Percentiles rank a stretch among this genome's conserved stretches.
Evolutionary conservation across 2,888 invertebrate species (phyloP).

Genomic region (Coenonympha glycerion): DNA sequence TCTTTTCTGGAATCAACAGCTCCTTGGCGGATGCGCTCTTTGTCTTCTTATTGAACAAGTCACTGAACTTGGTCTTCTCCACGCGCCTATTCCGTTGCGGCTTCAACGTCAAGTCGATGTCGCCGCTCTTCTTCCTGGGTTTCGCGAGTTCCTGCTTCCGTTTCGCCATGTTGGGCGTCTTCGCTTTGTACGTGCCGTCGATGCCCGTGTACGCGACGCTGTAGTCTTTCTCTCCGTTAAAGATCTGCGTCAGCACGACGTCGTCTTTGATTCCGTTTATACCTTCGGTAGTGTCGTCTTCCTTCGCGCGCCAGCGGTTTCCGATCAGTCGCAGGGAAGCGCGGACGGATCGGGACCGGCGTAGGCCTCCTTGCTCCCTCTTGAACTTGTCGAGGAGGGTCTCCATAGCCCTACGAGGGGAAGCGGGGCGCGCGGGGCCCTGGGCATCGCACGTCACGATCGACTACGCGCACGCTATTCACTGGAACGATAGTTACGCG

Average conservation of each 20-base stretch:
- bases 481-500: slow-evolving; percentile 66
- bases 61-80: slow-evolving; percentile 66
- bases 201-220: slow-evolving; percentile 63
- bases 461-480: slow-evolving; percentile 71
- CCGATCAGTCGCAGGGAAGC: slow-evolving; percentile 81
- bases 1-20: slow-evolving; percentile 63
- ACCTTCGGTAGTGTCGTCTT: slow-evolving; percentile 53
- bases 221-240: slow-evolving; percentile 60
- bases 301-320: slow-evolving; percentile 75
- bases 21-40: slow-evolving; percentile 66
- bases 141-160: slow-evolving; percentile 52
- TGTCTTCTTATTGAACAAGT: slow-evolving; percentile 68
- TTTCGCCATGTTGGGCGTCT: slow-evolving; percentile 67
- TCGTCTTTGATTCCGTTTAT: slow-evolving; percentile 54
- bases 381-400: slow-evolving; percentile 71
- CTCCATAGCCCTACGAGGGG: slow-evolving; percentile 71
- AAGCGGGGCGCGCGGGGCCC: slow-evolving; percentile 55
- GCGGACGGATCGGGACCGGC: slow-evolving; percentile 81
- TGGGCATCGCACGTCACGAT: slow-evolving; percentile 69
- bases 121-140: slow-evolving; percentile 60
- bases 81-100: slow-evolving; percentile 57
- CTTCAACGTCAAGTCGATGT: slow-evolving; percentile 61
- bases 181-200: slow-evolving; percentile 67
- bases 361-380: slow-evolving; percentile 69
- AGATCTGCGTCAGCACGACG: slow-evolving; percentile 56